Evolutionary conservation across 2,888 invertebrate genomes (phyloP).

Genomic region (Apantesis nais): DNA sequence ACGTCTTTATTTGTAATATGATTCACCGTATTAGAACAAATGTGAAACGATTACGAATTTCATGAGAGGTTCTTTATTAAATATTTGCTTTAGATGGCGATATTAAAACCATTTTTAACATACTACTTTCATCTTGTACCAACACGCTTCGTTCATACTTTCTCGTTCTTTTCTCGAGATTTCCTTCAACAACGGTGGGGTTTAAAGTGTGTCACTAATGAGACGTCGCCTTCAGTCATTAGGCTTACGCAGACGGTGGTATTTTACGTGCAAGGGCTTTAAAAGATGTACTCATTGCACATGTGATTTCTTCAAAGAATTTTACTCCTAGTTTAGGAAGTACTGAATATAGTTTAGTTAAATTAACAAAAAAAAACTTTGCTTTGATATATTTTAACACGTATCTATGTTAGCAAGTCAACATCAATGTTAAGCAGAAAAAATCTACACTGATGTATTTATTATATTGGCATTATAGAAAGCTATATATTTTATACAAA

Average conservation of each 20-base stretch:
- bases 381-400: neutral
- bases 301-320: neutral
- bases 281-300: neutral
- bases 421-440: neutral
- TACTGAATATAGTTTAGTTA: neutral
- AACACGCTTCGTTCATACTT: neutral
- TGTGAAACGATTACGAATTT: too few species aligned
- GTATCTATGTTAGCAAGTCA: neutral
- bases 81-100: neutral
- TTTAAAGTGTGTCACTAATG: slow-evolving; percentile 49
- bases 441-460: slow-evolving; percentile 7
- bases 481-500: too few species aligned
- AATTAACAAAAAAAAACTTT: neutral
- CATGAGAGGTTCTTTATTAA: too few species aligned
- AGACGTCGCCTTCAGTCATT: slow-evolving; percentile 48
- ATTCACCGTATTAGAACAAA: too few species aligned
- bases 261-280: neutral
- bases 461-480: neutral
- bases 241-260: slow-evolving; percentile 13
- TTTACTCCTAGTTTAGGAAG: neutral
- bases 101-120: neutral
- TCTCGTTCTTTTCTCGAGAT: neutral
- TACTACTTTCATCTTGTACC: neutral
- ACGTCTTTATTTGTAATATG: too few species aligned
- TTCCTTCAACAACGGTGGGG: slow-evolving; percentile 14